These are phyloP conservation scores for Metridium senile DNA, from an alignment of 92 coral and sea anemone species.

Conservation along the genomic window DNA sequence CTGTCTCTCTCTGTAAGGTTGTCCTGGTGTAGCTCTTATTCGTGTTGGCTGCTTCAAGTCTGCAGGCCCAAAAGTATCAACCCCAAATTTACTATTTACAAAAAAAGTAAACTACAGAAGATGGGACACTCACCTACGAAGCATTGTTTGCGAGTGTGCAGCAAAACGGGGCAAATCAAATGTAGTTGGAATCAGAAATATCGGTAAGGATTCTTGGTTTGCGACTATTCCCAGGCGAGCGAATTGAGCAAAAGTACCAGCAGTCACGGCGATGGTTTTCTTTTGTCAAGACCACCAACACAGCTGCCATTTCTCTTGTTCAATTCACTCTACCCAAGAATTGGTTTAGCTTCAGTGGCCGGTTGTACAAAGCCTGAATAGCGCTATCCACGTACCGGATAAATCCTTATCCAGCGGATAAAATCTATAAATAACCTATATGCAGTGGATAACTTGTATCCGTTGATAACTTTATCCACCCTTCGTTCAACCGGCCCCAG, in stretches of 20 bases:
- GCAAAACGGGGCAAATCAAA: constrained; percentile 20
- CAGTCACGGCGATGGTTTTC: no score
- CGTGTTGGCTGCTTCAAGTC: constrained; percentile 26
- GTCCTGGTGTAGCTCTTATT: constrained; percentile 21
- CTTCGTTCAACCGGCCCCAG: no score
- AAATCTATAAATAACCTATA: neutral
- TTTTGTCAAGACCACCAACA: no score
- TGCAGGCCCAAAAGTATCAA: neutral
- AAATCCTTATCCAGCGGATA: no score
- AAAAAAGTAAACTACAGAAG: constrained; percentile 22
- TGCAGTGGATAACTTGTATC: no score
- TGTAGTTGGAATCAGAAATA: constrained; percentile 16
- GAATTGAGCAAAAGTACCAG: no score
- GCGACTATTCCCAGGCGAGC: neutral
- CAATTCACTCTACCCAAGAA: no score
- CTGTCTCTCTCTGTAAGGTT: neutral
- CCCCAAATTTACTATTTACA: constrained; percentile 10
- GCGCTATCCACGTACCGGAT: no score
- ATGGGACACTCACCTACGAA: constrained; percentile 9
- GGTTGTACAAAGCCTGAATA: no score
- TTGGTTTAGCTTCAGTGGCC: neutral
- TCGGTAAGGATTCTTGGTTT: constrained; percentile 1
- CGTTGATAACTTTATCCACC: no score
- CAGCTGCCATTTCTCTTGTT: no score
- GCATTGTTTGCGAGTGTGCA: constrained; percentile 20